These are phyloP conservation scores for Nibea albiflora DNA, from an alignment of 2,113 vertebrate species.

Conservation along the genomic window DNA sequence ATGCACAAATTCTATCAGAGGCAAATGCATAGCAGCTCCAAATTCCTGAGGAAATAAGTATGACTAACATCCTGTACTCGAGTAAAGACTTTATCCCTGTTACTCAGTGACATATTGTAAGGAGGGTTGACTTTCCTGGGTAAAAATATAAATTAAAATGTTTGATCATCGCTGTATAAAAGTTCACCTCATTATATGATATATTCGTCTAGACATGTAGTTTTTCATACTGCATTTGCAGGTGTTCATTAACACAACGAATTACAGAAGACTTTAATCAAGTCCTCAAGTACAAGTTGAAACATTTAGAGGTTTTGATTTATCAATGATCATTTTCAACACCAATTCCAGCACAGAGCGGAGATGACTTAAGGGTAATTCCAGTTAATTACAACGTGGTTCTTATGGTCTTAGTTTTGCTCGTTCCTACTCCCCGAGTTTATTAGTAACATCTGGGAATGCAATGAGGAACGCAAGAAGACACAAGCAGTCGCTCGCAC, in stretches of 20 bases:
- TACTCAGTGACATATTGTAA: slow-evolving; percentile 11
- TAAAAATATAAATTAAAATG: neutral
- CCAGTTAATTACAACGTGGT: neutral
- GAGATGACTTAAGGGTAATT: neutral
- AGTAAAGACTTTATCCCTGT: neutral
- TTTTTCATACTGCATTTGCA: neutral
- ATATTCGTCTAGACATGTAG: neutral
- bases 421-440: neutral
- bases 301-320: neutral
- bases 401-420: neutral
- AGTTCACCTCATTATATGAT: neutral
- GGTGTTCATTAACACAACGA: neutral
- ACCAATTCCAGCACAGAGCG: neutral
- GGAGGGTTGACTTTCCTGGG: neutral
- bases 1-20: slow-evolving; percentile 5
- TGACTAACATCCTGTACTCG: slow-evolving; percentile 4
- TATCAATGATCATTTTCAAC: neutral
- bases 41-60: neutral
- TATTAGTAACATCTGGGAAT: neutral
- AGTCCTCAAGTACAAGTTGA: neutral
- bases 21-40: neutral
- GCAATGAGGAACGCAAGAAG: neutral
- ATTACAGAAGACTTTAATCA: neutral
- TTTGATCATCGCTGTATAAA: neutral
- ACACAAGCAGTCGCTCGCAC: neutral